Evolutionary conservation across 2,113 vertebrate genomes (phyloP).

Genomic region (Fukomys damarensis): DNA sequence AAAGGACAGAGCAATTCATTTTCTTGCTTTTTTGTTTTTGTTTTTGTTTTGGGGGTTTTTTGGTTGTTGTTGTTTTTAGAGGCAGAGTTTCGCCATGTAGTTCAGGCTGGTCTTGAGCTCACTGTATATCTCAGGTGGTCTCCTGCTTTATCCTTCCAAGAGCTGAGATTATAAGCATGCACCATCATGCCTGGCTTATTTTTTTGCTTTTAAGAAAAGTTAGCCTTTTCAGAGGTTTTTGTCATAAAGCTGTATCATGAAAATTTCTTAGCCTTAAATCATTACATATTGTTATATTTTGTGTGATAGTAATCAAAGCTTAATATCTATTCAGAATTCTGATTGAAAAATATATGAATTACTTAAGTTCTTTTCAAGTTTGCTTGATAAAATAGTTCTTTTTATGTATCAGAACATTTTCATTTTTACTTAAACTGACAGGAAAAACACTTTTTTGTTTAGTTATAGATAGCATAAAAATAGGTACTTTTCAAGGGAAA

Average conservation of each 20-base stretch:
- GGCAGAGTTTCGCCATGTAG: neutral
- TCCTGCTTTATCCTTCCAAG: neutral
- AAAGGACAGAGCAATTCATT: neutral
- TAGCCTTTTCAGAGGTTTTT: conserved; percentile 41
- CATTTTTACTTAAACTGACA: conserved; percentile 39
- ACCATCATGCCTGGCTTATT: neutral
- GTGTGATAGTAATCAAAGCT: conserved; percentile 21
- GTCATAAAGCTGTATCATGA: neutral
- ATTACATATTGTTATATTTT: neutral
- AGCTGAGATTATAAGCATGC: neutral
- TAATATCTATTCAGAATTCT: conserved; percentile 55
- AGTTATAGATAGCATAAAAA: neutral
- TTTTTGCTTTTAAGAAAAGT: conserved; percentile 41
- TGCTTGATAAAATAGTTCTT: conserved; percentile 37
- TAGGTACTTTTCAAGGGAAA: conserved; percentile 35
- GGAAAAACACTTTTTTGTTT: neutral
- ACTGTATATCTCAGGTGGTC: neutral
- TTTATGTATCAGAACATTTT: neutral
- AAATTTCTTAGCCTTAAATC: conserved; percentile 32
- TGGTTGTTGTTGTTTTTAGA: neutral
- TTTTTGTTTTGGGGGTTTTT: neutral
- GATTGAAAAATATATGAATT: conserved; percentile 28
- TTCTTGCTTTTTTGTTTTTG: neutral
- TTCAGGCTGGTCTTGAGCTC: neutral
- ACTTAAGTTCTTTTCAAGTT: conserved; percentile 40